Percentiles rank a stretch among this genome's conserved stretches.
Evolutionary conservation across 2,797 vertebrate genomes (phyloP).

Genomic region (Arnoldichthys spilopterus): DNA sequence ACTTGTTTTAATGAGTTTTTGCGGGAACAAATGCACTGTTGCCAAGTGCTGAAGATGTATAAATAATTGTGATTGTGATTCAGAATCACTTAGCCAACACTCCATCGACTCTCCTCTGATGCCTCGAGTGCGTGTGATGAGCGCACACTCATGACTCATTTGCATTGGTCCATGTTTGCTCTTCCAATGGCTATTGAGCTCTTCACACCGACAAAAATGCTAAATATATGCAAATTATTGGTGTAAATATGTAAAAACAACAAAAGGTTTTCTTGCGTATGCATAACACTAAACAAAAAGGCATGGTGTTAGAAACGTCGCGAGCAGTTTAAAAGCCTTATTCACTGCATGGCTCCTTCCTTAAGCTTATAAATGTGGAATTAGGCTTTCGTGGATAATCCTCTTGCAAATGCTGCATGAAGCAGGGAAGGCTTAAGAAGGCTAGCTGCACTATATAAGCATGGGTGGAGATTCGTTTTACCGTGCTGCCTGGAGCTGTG

Average conservation of each 20-base stretch:
- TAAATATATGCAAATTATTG: constrained; percentile 13
- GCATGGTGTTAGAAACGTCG: not conserved
- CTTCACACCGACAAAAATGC: not conserved
- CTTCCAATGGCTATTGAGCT: not conserved
- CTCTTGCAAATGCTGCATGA: constrained; percentile 36
- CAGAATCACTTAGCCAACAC: constrained; percentile 29
- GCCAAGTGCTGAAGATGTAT: constrained; percentile 26
- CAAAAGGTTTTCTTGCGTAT: not conserved
- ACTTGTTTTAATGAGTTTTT: constrained; percentile 49
- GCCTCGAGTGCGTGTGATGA: constrained; percentile 29
- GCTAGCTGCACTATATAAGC: constrained; percentile 6
- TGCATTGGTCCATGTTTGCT: not conserved
- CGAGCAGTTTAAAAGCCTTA: not conserved
- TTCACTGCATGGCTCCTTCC: not conserved
- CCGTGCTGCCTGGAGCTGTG: constrained; percentile 36
- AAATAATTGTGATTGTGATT: constrained; percentile 45
- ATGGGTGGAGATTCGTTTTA: constrained; percentile 33
- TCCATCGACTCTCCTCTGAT: constrained; percentile 35
- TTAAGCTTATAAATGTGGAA: constrained; percentile 30
- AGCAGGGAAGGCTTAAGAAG: constrained; percentile 30
- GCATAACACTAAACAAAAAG: not conserved
- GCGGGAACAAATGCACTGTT: constrained; percentile 23
- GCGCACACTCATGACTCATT: constrained; percentile 5
- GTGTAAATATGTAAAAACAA: constrained; percentile 10
- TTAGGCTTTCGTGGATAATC: constrained; percentile 38